Base-by-base conservation (phyloP, 2,888 invertebrate genomes). In the Apocheima hispidaria region DNA sequence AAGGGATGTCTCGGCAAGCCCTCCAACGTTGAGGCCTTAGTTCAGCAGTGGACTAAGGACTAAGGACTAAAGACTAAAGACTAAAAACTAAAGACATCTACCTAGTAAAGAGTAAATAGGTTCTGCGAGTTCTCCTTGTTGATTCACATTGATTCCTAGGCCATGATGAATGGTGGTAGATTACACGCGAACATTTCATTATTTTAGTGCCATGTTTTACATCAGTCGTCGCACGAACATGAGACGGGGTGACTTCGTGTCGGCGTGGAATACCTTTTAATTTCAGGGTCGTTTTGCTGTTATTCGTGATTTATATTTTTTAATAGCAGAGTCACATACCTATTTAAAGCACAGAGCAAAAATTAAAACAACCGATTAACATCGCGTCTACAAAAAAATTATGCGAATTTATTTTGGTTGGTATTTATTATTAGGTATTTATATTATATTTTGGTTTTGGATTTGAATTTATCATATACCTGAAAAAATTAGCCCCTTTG, bases 151-250 rank as follows among this genome's bases (percentile, higher is more conserved):
- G 63, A 69, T 66, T 69, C 71, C 49, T 68, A 58, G 53, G 65
- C 59, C 63, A 73, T 77, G 74, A 79, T 70, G 69, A 77, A 79
- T 77, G 74, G 67, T 60, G 71, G 71, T 62, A 62, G 66, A 68
- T 66, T 60, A 68, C 83, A 83, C 81, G 84, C 82, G 62, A 85
- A 72, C 61, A 21, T 67, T 71, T 66, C 74, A 81, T 82, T 81
- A 79, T 66, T 74, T 63, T 38, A 68, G 51, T 61, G 43, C 56
- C 52, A 62, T 67, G 64, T 60, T 63, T 60, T 60, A 65, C 63
- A 66, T 58, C 30, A 57, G 67, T 60, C 60, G 68, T 68, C 52
- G 49, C 64, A 57, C 65, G 56, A 63, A 66, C 66, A 68, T 23
- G 58, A 40, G 43, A 50, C 57, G 51, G 54, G 62, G 35, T 61